A percentile compares a stretch with the other conserved stretches of the same genome.
Evolutionary conservation across 2,888 invertebrate species (phyloP).

Genomic region (Mesochorus sp.): DNA sequence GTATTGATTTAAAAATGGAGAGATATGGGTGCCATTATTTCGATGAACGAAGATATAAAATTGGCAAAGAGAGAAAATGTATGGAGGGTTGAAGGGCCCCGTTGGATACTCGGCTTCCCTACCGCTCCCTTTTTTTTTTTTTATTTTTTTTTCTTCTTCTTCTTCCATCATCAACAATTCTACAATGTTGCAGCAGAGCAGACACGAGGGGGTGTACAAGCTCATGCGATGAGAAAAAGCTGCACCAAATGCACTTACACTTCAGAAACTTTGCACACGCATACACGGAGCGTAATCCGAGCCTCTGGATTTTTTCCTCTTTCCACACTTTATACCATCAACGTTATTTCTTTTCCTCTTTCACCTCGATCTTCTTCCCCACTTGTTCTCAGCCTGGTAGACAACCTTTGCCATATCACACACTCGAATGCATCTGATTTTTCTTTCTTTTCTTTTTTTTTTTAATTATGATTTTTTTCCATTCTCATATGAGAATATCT

Average conservation of each 20-base stretch:
- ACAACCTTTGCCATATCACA: neutral
- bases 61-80: conserved; percentile 12
- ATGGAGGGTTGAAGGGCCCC: neutral
- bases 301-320: conserved; percentile 8
- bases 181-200: conserved; percentile 18
- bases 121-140: too few species aligned
- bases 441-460: conserved; percentile 34
- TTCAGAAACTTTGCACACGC: conserved; percentile 4
- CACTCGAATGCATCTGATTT: conserved; percentile 22
- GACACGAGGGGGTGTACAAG: conserved; percentile 10
- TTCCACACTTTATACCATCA: conserved; percentile 10
- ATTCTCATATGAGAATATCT: too few species aligned
- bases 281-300: conserved; percentile 33
- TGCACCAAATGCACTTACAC: conserved; percentile 51
- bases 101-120: neutral
- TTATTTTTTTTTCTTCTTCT: conserved; percentile 40
- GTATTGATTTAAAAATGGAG: neutral
- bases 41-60: conserved; percentile 33
- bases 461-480: too few species aligned
- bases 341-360: neutral
- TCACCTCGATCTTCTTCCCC: neutral
- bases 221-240: conserved; percentile 6
- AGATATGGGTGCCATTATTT: conserved; percentile 19
- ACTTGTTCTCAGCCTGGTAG: neutral
- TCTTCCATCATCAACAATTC: conserved; percentile 14